A percentile compares a stretch with the other conserved stretches of the same genome.
Conservation (phyloP, 2,888 invertebrate genomes). For the Phytoseiulus persimilis region DNA sequence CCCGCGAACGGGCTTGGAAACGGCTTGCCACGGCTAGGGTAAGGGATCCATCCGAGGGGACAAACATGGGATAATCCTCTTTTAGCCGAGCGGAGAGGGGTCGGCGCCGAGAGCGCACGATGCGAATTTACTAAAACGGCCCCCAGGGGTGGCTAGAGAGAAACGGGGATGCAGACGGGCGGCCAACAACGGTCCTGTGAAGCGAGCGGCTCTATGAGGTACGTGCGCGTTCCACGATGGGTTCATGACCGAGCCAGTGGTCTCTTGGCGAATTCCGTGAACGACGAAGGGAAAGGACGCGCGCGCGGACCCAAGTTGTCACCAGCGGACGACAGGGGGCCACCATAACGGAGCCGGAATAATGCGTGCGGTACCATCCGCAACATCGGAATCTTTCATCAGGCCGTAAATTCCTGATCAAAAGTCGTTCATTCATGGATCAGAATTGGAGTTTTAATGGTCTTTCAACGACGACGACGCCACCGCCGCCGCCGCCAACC, state of each 20-base stretch:
- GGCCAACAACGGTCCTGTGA: not conserved
- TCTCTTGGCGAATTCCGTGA: not conserved
- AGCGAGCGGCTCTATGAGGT: not conserved
- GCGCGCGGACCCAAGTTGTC: not conserved
- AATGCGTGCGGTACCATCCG: not conserved
- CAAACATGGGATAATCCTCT: constrained; percentile 39
- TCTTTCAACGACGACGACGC: not conserved
- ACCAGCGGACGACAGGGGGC: not conserved
- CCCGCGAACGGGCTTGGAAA: not conserved
- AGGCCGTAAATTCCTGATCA: not conserved
- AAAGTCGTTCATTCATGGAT: not conserved
- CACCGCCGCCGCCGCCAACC: not conserved
- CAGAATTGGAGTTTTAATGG: not conserved
- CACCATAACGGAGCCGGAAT: not conserved
- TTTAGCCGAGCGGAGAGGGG: constrained; percentile 31
- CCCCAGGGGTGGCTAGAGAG: constrained; percentile 16
- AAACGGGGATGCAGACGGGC: constrained; percentile 7
- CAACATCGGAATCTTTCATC: not conserved
- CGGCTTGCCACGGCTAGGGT: not conserved
- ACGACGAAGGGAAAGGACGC: not conserved
- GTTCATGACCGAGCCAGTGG: not conserved
- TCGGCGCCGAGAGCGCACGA: not conserved
- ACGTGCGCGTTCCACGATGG: not conserved
- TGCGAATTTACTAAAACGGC: constrained; percentile 35
- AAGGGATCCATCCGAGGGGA: not conserved